These are phyloP conservation scores for Taenaris catops DNA, from an alignment of 2,888 invertebrate genomes.

Conservation along the genomic window DNA sequence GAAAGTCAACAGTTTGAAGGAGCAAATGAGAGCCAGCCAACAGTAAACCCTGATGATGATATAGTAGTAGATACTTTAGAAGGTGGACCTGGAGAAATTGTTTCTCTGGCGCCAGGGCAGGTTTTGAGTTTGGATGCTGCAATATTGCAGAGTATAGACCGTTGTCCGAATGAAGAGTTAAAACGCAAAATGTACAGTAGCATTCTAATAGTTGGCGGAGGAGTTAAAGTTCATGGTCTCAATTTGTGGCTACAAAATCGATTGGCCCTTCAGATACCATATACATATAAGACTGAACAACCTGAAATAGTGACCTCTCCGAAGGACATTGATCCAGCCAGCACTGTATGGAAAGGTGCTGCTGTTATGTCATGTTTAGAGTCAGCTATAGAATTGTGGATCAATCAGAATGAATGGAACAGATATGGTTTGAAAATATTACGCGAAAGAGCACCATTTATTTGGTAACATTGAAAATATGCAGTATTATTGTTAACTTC, in stretches of 20 bases:
- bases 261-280: slow-evolving; percentile 90
- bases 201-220: slow-evolving; percentile 94
- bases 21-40: slow-evolving; percentile 68
- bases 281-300: slow-evolving; percentile 88
- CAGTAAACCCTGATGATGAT: slow-evolving; percentile 82
- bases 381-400: slow-evolving; percentile 96
- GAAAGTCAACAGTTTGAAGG: slow-evolving; percentile 71
- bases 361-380: slow-evolving; percentile 96
- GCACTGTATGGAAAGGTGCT: slow-evolving; percentile 97
- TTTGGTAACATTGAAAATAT: slow-evolving; percentile 82
- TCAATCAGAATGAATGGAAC: slow-evolving; percentile 91
- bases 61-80: slow-evolving; percentile 84
- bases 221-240: slow-evolving; percentile 91
- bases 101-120: slow-evolving; percentile 86
- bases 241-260: slow-evolving; percentile 94
- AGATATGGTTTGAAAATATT: slow-evolving; percentile 91
- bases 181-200: slow-evolving; percentile 97
- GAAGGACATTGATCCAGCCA: slow-evolving; percentile 94
- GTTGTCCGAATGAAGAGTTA: slow-evolving; percentile 92
- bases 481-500: not conserved
- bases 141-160: slow-evolving; percentile 93
- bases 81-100: slow-evolving; percentile 81
- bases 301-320: slow-evolving; percentile 94
- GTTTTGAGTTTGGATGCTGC: slow-evolving; percentile 94
- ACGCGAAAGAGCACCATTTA: slow-evolving; percentile 95